Evolutionary conservation across 2,888 invertebrate genomes (phyloP).

Genomic region (Ophion ventricosus): DNA sequence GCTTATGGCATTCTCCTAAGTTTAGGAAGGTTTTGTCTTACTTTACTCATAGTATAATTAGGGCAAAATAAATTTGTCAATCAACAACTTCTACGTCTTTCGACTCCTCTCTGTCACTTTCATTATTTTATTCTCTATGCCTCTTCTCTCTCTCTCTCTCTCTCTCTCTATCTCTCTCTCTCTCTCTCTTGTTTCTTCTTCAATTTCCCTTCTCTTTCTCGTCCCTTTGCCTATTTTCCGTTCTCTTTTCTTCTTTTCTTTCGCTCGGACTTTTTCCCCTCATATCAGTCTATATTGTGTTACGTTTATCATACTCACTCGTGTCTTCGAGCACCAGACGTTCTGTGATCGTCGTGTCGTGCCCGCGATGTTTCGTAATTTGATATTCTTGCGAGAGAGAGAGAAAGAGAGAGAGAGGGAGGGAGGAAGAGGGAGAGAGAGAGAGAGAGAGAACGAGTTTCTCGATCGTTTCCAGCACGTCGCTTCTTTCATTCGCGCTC

Average conservation of each 20-base stretch:
- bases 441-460: too few relatives aligned
- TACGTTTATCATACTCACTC: slow-evolving; percentile 34
- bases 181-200: too few relatives aligned
- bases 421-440: too few relatives aligned
- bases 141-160: too few relatives aligned
- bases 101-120: not conserved
- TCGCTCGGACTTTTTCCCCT: not conserved
- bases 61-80: too few relatives aligned
- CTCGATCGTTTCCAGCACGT: slow-evolving; percentile 17
- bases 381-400: slow-evolving; percentile 8
- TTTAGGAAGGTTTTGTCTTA: too few relatives aligned
- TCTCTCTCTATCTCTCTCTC: too few relatives aligned
- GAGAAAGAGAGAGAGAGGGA: not conserved
- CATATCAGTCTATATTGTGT: slow-evolving; percentile 30
- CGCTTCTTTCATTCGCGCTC: slow-evolving; percentile 16
- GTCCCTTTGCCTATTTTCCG: too few relatives aligned
- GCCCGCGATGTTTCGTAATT: slow-evolving; percentile 32
- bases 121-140: not conserved
- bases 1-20: too few relatives aligned
- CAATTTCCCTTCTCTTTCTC: too few relatives aligned
- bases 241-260: not conserved
- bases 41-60: too few relatives aligned
- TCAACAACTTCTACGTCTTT: too few relatives aligned
- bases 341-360: slow-evolving; percentile 34
- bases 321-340: slow-evolving; percentile 36